Evolutionary conservation across 2,113 vertebrate genomes (phyloP).

Genomic region (Acinonyx jubatus): DNA sequence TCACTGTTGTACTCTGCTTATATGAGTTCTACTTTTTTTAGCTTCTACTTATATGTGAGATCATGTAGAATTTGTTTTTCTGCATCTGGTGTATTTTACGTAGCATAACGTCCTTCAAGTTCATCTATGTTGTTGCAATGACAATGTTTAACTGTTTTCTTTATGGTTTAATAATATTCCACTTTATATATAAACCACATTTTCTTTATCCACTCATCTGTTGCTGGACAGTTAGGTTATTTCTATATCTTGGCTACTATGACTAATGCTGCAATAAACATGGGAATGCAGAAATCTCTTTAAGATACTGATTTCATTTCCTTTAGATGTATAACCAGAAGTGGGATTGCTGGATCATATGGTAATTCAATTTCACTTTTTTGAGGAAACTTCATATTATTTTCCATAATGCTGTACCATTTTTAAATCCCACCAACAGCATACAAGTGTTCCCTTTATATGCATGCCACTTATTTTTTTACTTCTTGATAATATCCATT

Average conservation of each 20-base stretch:
- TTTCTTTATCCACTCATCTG: background rate
- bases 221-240: background rate
- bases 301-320: background rate
- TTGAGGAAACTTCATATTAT: background rate
- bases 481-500: background rate
- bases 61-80: background rate
- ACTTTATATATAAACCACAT: background rate
- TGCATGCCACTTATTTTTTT: background rate
- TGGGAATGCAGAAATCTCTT: background rate
- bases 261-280: background rate
- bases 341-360: background rate
- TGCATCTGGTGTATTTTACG: background rate
- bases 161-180: background rate
- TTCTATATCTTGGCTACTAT: background rate
- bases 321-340: background rate
- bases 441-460: background rate
- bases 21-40: background rate
- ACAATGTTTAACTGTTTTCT: background rate
- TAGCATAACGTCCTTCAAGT: background rate
- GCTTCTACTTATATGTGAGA: background rate
- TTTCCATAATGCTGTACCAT: background rate
- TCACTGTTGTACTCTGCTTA: background rate
- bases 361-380: background rate
- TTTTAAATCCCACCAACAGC: background rate
- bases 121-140: background rate